Conservation (phyloP, 2,888 invertebrate genomes). For the Drosophila parthenogenetica region DNA sequence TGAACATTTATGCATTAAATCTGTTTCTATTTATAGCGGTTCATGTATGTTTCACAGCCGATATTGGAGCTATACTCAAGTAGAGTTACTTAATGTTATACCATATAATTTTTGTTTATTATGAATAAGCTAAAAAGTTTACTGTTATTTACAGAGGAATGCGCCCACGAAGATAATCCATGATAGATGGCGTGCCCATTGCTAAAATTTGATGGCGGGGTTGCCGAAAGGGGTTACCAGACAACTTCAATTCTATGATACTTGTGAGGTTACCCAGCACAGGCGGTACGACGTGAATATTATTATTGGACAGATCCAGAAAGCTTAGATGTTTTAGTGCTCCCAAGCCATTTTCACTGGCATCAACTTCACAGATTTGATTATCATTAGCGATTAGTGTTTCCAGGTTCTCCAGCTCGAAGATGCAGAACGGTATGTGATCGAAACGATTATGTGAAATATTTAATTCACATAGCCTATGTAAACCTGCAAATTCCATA, state of each 20-base stretch:
- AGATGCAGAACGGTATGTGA: conserved; percentile 89
- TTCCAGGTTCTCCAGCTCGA: conserved; percentile 91
- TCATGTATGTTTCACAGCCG: too few relatives aligned
- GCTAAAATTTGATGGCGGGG: conserved; percentile 93
- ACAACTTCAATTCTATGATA: conserved; percentile 90
- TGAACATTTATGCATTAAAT: too few relatives aligned
- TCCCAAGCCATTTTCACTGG: conserved; percentile 87
- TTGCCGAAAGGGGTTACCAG: conserved; percentile 94
- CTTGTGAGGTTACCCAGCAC: conserved; percentile 92
- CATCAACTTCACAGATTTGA: conserved; percentile 88
- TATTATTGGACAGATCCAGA: conserved; percentile 90
- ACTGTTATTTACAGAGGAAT: conserved; percentile 86
- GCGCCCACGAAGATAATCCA: conserved; percentile 93
- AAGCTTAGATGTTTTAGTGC: conserved; percentile 87
- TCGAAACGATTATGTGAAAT: conserved; percentile 90
- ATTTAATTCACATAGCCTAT: conserved; percentile 89
- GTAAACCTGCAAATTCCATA: conserved; percentile 88
- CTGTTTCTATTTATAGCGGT: too few relatives aligned
- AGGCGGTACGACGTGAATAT: conserved; percentile 91
- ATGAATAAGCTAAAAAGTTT: background rate
- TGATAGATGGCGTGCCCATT: conserved; percentile 92
- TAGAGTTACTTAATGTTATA: too few relatives aligned
- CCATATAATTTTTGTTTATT: too few relatives aligned
- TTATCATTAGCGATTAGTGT: conserved; percentile 91
- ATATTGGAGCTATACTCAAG: too few relatives aligned